Evolutionary conservation across 2,113 vertebrate genomes (phyloP), one percentile per base, ranked within the genome.

Genomic region (Morone saxatilis): DNA sequence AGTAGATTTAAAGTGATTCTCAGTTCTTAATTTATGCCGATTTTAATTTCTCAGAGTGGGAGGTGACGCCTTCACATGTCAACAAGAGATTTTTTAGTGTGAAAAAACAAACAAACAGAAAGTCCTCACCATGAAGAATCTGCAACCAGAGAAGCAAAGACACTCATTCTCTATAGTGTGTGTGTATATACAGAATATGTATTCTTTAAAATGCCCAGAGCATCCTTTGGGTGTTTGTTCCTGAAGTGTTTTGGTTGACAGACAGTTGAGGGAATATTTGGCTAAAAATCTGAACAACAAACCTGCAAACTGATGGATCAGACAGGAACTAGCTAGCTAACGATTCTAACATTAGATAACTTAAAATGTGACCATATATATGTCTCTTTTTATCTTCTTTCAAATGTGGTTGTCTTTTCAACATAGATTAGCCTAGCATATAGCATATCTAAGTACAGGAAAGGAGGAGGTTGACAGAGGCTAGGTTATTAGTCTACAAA

Each of bases 201-300:
- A 4, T 12, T 8, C 4, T 17, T 4, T 72, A 7, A 67, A 61
- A 78, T 78, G 81, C 68, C 57, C 71, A 40, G 11, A 74, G 63
- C 10, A 41, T 83, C 74, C 62, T 54, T 31, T 68, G 38, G 54
- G 54, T 36, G 40, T 70, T 74, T 51, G 65, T 73, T 77, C 78
- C 84, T 78, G 78, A 63, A 82, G 70, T 17, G 45, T 54, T 79
- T 59, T 40, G 36, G 56, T 75, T 75, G 62, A 62, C 50, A 57
- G 45, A 85, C 67, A 66, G 73, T 22, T 68, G 69, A 74, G 38
- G 48, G 70, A 65, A 74, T 71, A 65, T 83, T 86, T 83, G 85
- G 80, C 70, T 75, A 4, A 76, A 83, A 60, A 38, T 77, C 68
- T 47, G 65, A 69, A 69, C 3, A 5, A 78, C 70, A 12, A 80